Conservation (phyloP, 1,140 invertebrate genomes). For the Proctacanthus coquilletti region DNA sequence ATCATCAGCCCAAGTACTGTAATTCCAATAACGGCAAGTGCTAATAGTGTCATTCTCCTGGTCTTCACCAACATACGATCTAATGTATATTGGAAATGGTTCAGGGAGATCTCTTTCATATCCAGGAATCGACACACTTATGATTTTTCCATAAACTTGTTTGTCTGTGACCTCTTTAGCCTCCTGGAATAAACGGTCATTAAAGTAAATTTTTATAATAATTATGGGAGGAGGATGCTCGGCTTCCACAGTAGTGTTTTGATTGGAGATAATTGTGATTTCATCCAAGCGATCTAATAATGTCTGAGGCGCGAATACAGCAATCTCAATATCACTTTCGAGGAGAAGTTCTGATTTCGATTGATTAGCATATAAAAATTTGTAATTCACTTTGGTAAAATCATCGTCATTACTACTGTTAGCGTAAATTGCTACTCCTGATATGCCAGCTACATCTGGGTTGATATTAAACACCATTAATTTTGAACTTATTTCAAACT, state of each 20-base stretch:
- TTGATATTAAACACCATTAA: constrained; percentile 36
- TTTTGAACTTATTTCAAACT: constrained; percentile 24
- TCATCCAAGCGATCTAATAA: constrained; percentile 24
- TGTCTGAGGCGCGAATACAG: constrained; percentile 34
- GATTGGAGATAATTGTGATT: constrained; percentile 10
- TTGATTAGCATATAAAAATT: constrained; percentile 31
- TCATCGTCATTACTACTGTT: constrained; percentile 1
- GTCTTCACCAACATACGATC: constrained; percentile 5
- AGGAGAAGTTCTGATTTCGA: constrained; percentile 30
- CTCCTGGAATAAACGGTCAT: constrained; percentile 38
- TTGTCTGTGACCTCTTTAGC: constrained; percentile 14
- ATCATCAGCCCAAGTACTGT: constrained; percentile 34
- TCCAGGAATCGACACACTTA: constrained; percentile 39
- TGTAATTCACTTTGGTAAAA: constrained; percentile 31
- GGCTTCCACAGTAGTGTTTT: constrained; percentile 10
- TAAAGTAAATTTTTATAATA: constrained; percentile 36
- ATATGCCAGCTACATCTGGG: constrained; percentile 35
- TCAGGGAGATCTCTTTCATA: constrained; percentile 32
- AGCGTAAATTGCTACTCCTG: constrained; percentile 34
- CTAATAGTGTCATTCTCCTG: constrained; percentile 10
- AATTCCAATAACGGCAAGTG: constrained; percentile 42
- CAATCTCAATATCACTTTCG: constrained; percentile 34
- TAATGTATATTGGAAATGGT: constrained; percentile 33
- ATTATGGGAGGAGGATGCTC: constrained; percentile 13
- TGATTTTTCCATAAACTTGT: constrained; percentile 31